Evolutionary conservation across 2,113 vertebrate genomes (phyloP).

Genomic region (Cephalopholis sonnerati): DNA sequence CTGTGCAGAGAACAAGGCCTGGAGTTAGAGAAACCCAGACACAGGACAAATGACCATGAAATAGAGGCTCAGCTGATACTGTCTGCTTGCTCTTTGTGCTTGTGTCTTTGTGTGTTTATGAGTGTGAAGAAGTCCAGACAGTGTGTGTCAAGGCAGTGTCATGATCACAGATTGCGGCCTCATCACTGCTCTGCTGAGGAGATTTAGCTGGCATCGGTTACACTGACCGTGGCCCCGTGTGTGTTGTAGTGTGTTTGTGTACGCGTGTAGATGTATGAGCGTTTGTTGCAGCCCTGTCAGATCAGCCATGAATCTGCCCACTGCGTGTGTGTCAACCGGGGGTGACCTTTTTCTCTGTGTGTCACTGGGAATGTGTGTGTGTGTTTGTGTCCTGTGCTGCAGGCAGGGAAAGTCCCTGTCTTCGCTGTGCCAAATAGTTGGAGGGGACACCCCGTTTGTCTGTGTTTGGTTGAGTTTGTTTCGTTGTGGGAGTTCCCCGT

Average conservation of each 20-base stretch:
- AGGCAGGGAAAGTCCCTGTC: slow-evolving; percentile 78
- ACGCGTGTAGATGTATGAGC: slow-evolving; percentile 24
- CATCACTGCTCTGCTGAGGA: slow-evolving; percentile 55
- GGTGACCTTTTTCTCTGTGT: slow-evolving; percentile 53
- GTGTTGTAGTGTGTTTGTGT: slow-evolving; percentile 24
- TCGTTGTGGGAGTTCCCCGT: slow-evolving; percentile 54
- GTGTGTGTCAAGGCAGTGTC: slow-evolving; percentile 68
- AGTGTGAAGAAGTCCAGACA: slow-evolving; percentile 60
- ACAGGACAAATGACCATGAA: slow-evolving; percentile 56
- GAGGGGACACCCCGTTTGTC: slow-evolving; percentile 59
- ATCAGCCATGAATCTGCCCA: slow-evolving; percentile 57
- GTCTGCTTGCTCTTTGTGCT: slow-evolving; percentile 25
- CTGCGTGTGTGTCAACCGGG: slow-evolving; percentile 53
- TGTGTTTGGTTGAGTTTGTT: slow-evolving; percentile 54
- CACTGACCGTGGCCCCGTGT: slow-evolving; percentile 40
- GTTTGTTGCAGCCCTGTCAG: slow-evolving; percentile 53
- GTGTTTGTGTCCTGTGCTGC: slow-evolving; percentile 45
- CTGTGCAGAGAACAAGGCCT: slow-evolving; percentile 36
- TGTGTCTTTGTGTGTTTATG: slow-evolving; percentile 24
- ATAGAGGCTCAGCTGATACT: slow-evolving; percentile 28
- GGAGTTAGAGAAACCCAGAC: slow-evolving; percentile 56
- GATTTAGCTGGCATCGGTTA: slow-evolving; percentile 61
- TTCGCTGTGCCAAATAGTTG: slow-evolving; percentile 28
- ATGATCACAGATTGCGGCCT: slow-evolving; percentile 72
- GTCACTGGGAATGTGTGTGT: slow-evolving; percentile 28